Base-by-base conservation (phyloP, 2,113 vertebrate genomes). In the Artemisiospiza belli region DNA sequence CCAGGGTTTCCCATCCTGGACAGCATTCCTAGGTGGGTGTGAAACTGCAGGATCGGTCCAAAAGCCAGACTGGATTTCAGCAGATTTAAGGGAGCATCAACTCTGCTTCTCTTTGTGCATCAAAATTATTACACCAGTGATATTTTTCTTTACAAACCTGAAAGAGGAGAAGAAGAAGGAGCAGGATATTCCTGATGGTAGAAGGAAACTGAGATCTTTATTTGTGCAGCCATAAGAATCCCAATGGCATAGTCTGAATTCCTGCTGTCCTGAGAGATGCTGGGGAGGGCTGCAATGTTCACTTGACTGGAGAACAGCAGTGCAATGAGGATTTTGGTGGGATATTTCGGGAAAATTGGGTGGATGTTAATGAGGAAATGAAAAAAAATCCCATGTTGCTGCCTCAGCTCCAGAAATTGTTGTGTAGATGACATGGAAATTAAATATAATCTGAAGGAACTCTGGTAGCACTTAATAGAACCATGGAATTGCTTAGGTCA, bases 401-500 rank as follows among this genome's bases (percentile, higher is more conserved):
- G 2, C 43, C 58, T 51, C 28, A 46, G 9, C 62, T 69, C 5
- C 59, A 62, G 62, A 66, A 76, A 28, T 1, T 22, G 10, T 8
- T 47, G 18, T 35, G 31, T 16, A 46, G 21, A 58, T 66, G 12
- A 4, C 23, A 3, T 1, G 6, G 73, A 92, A 89, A 62, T 41
- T 2, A 76, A 55, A 46, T 18, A 20, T 3, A 87, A 82, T 6
- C 31, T 6, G 5, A 66, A 69, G 44, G 9, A 83, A 7, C 11
- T 19, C 31, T 4, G 6, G 51, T 5, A 89, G 33, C 5, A 35
- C 15, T 69, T 62, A 10, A 35, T 2, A 43, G 35, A 55, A 55
- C 2, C 30, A 35, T 28, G 21, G 41, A 47, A 68, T 35, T 15
- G 3, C 12, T 69, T 13, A 31, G 41, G 17, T 55, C 0, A 0